Conservation (phyloP, 1,140 invertebrate species). For the Branchinecta lindahli region DNA sequence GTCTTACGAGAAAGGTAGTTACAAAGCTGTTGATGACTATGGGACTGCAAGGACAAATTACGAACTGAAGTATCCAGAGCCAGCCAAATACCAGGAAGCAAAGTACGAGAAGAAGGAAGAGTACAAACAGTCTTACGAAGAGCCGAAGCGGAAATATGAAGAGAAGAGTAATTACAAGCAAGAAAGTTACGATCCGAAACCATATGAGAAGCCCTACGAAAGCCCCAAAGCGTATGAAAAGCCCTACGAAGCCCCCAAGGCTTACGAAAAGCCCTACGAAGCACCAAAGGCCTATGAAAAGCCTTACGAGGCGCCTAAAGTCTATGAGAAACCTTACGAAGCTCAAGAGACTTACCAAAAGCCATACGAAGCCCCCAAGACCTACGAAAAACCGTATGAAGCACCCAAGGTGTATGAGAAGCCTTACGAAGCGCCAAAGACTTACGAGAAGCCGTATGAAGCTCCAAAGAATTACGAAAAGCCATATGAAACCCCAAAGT, state of each 20-base stretch:
- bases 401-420: constrained; percentile 7
- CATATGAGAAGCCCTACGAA: constrained; percentile 11
- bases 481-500: constrained; percentile 11
- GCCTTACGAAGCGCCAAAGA: background rate
- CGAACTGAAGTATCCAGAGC: background rate
- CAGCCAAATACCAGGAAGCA: background rate
- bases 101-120: background rate
- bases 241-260: constrained; percentile 10
- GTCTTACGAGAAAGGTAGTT: background rate
- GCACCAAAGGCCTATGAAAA: background rate
- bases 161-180: background rate
- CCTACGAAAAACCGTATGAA: background rate
- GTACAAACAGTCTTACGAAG: constrained; percentile 10
- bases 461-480: constrained; percentile 11
- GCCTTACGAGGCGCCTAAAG: constrained; percentile 1
- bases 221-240: background rate
- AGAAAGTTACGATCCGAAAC: background rate
- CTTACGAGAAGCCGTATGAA: background rate
- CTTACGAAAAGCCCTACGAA: constrained; percentile 13
- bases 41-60: constrained; percentile 7
- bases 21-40: background rate
- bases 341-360: constrained; percentile 9
- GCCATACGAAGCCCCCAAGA: background rate
- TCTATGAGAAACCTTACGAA: constrained; percentile 12
- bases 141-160: background rate